Base-by-base conservation (phyloP, 2,113 vertebrate genomes). In the Acrocephalus kingi region DNA sequence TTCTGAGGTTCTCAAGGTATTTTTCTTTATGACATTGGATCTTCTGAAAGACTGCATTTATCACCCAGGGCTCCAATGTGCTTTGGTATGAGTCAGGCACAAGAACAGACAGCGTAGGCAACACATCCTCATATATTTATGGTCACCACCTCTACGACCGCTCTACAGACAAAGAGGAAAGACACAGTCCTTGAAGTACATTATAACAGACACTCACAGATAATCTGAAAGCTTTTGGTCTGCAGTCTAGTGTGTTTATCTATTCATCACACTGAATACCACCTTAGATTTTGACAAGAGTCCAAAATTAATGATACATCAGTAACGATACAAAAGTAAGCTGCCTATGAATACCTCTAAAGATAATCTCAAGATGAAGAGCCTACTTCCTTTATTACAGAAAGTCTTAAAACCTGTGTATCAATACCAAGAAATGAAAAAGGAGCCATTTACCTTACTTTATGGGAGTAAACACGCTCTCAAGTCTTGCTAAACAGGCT, bases 141-240 rank as follows among this genome's bases (percentile, higher is more conserved):
- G 14, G 18, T 19, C 52, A 59, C 3, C 24, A 35, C 3, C 77
- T 73, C n/a, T 56, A 13, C 1, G 0, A 16, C 33, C 11, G 0
- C 15, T 33, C 17, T 61, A 58, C 9, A 78, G 46, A 78, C 13
- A 75, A 56, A 80, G 27, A n/a, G 13, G 46, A 27, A 71, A 72
- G 20, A 49, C 18, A 13, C 37, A 18, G 24, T 76, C 18, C 24
- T 56, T 85, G 30, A 67, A 72, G n/a, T 3, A 8, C 14, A 13
- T 54, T 22, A 30, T 62, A 71, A 31, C 3, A 64, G 39, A 79
- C 2, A 56, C 39, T 68, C 54, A 56, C 4, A 68, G 49, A 28
- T 55, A 77, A 46, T 37, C 15, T 52, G 35, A 68, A 79, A 72
- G 20, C 3, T 75, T 90, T 63, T 59, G 15, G 1, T 84, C 35